These are phyloP conservation scores for Zaprionus obscuricornis DNA, from an alignment of 2,888 invertebrate species.

Conservation along the genomic window DNA sequence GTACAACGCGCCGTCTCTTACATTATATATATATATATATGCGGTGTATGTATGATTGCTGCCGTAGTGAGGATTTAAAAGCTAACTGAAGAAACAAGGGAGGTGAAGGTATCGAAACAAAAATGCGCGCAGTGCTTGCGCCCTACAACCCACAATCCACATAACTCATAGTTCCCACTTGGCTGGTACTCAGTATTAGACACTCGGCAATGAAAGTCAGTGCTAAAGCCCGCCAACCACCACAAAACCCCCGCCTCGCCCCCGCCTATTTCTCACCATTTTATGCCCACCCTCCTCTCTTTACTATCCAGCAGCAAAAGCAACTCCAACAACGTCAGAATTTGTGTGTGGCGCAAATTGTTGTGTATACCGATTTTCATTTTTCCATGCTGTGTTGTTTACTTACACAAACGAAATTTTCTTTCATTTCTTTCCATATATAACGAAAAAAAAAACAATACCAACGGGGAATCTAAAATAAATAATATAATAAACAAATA, in stretches of 20 bases:
- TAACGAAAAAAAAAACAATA: constrained; percentile 31
- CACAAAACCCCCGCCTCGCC: constrained; percentile 20
- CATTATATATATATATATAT: constrained; percentile 13
- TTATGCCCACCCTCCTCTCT: too few species aligned
- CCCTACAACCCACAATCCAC: constrained; percentile 59
- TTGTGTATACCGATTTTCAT: constrained; percentile 78
- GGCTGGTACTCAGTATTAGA: too few species aligned
- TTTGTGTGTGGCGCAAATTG: constrained; percentile 75
- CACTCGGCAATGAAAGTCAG: too few species aligned
- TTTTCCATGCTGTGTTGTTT: constrained; percentile 77
- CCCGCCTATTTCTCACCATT: constrained; percentile 3
- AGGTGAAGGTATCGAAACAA: constrained; percentile 63
- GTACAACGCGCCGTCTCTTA: constrained; percentile 48
- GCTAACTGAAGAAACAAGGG: constrained; percentile 18
- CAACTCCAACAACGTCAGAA: constrained; percentile 59
- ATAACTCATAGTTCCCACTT: too few species aligned
- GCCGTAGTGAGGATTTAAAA: constrained; percentile 14
- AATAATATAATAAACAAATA: too few species aligned
- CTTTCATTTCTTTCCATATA: constrained; percentile 60
- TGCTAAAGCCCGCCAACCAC: too few species aligned
- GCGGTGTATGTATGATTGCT: constrained; percentile 7
- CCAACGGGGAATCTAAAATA: constrained; percentile 17
- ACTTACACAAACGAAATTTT: constrained; percentile 76
- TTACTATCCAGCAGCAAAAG: constrained; percentile 19
- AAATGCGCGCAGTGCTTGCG: constrained; percentile 73